Evolutionary conservation across 2,888 invertebrate species (phyloP), one percentile per base, ranked within the genome.

Genomic region (Dione vanillae): DNA sequence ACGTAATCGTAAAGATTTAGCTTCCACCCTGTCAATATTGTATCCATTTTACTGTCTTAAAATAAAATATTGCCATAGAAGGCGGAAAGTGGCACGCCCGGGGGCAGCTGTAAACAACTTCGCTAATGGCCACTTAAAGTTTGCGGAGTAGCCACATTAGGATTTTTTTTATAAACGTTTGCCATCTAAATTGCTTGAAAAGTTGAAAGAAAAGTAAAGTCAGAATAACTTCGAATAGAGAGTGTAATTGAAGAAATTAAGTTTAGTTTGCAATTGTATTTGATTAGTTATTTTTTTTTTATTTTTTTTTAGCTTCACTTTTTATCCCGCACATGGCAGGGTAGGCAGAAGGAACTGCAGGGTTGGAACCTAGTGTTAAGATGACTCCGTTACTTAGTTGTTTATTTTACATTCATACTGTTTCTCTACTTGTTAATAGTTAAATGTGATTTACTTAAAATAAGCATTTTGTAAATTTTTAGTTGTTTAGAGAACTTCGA

Each of bases 41-140:
- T 20, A 64, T 59, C 35, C 65, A 65, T 58, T 65, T 62, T 71
- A 69, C 51, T 65, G 52, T 59, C 51, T 58, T 27, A 59, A 70
- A 67, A 65, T 65, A 54, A 70, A 67, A 70, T 71, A 73, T 67
- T n/a, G 65, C 65, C 45, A 16, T 41, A 49, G 64, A 74, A 73
- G 67, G 71, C 68, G 69, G 72, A 75, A 79, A 77, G 78, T 74
- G 80, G 79, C 80, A 79, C 80, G 83, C 87, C 85, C 75, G 80
- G 85, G 87, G 84, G 62, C 83, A 83, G 85, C 84, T 83, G 86
- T 86, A 86, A 88, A 88, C 88, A 89, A 88, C 86, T 89, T 86
- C 65, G 78, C 83, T 88, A 89, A 90, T 89, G 84, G 88, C 86
- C 85, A 87, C 86, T 89, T 89, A 85, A 88, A 88, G 83, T 87